Evolutionary conservation across 2,797 vertebrate genomes (phyloP).

Genomic region (Myripristis murdjan): DNA sequence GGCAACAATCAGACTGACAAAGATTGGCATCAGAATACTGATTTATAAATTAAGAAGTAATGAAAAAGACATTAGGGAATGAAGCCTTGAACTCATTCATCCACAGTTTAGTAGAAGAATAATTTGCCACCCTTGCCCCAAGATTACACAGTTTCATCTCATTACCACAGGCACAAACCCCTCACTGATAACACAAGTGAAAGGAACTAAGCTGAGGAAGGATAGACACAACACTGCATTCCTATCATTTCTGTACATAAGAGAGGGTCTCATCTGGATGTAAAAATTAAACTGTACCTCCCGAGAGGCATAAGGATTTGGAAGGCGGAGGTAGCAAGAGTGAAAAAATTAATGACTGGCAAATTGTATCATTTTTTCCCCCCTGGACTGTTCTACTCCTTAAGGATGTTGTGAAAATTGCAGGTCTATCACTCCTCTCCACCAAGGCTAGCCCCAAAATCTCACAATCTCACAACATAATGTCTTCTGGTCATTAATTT

Average conservation of each 20-base stretch:
- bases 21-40: background rate
- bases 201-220: background rate
- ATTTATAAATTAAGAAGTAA: background rate
- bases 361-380: background rate
- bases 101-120: too few relatives aligned
- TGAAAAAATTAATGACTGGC: background rate
- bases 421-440: background rate
- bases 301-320: background rate
- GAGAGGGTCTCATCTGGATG: background rate
- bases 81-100: too few relatives aligned
- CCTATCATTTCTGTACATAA: background rate
- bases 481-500: background rate
- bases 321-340: background rate
- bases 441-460: background rate
- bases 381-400: background rate
- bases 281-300: background rate
- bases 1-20: background rate
- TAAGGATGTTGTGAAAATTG: background rate
- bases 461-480: background rate
- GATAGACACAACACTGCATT: background rate
- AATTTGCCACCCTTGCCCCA: too few relatives aligned
- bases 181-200: too few relatives aligned
- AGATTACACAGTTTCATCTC: too few relatives aligned
- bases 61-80: background rate
- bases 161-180: too few relatives aligned